Base-by-base conservation (phyloP, 1,140 invertebrate species). In the Pachyrhynchus sulphureomaculatus region DNA sequence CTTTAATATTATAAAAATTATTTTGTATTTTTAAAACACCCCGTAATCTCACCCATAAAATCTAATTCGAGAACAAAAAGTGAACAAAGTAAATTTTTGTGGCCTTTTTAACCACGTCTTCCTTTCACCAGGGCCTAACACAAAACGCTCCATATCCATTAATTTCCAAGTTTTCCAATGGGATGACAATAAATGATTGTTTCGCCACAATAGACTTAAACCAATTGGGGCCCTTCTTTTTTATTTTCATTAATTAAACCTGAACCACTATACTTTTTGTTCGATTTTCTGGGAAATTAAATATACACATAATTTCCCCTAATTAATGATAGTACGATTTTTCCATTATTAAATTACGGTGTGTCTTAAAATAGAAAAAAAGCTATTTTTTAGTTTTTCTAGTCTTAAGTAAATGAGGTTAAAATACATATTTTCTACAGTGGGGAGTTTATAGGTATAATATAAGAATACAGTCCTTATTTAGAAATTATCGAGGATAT, bases 151-250 rank as follows among this genome's bases (percentile, higher is more conserved):
- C 24, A 26, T 60, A 60, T 60, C 57, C 57, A 60, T 60, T 60
- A 60, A 53, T 60, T 60, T 33, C 39, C 47, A 60, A 60, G 47
- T 58, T 60, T 52, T 60, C 57, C 47, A 60, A 60, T 60, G 29
- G 48, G 57, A 45, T 51, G 57, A 60, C 57, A 60, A 52, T 60
- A 60, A 60, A 60, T 53, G 29, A 60, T 60, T 52, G 57, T 60
- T 60, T 60, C 57, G 26, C 29, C 47, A 60, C 48, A 60, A 60
- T 53, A 36, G 32, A 34, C 57, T 51, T 12, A 33, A 23, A 29
- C 48, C 12, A 13, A 52, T 45, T 44, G 23, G 34, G 48, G 45
- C 6, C 24, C 18, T 29, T 48, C 15, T 32, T 60, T 60, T 60
- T 60, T 51, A 53, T 60, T 60, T 52, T 17, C 39, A 53, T 60